Percentiles rank a stretch among this genome's conserved stretches.
phyloP scores from a whole-genome alignment of 2,888 invertebrate species.

The Chydorus sphaericus region DNA sequence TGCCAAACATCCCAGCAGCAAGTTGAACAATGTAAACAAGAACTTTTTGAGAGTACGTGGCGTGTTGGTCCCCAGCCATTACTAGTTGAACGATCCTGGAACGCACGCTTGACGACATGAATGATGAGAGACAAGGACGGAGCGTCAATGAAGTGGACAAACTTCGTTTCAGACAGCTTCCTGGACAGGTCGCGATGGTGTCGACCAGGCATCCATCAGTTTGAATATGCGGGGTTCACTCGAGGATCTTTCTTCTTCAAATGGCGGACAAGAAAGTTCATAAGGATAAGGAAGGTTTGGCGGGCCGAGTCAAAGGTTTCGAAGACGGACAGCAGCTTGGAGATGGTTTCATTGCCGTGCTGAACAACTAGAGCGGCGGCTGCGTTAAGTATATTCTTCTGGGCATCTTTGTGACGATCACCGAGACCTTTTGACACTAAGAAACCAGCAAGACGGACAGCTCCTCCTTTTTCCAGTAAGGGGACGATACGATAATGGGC shows the following conservation, averaged over 20 bases:
- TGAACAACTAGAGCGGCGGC: constrained; percentile 81
- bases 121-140: constrained; percentile 96
- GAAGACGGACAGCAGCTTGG: constrained; percentile 73
- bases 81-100: constrained; percentile 93
- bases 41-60: constrained; percentile 92
- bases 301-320: constrained; percentile 85
- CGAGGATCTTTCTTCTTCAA: constrained; percentile 76
- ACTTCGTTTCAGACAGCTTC: constrained; percentile 96
- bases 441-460: constrained; percentile 57
- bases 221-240: constrained; percentile 82
- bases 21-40: constrained; percentile 78
- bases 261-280: constrained; percentile 95
- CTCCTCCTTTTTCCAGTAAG: constrained; percentile 48
- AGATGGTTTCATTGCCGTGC: constrained; percentile 64
- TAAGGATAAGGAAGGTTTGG: constrained; percentile 89
- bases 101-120: constrained; percentile 96
- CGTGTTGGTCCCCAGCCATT: constrained; percentile 93
- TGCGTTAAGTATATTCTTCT: constrained; percentile 81
- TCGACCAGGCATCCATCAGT: constrained; percentile 77
- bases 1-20: constrained; percentile 84
- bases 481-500: constrained; percentile 66
- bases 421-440: constrained; percentile 73
- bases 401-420: constrained; percentile 58
- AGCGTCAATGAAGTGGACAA: constrained; percentile 98
- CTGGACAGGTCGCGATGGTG: constrained; percentile 96